Base-by-base conservation (phyloP, 2,113 vertebrate species). In the Ancistrus triradiatus region DNA sequence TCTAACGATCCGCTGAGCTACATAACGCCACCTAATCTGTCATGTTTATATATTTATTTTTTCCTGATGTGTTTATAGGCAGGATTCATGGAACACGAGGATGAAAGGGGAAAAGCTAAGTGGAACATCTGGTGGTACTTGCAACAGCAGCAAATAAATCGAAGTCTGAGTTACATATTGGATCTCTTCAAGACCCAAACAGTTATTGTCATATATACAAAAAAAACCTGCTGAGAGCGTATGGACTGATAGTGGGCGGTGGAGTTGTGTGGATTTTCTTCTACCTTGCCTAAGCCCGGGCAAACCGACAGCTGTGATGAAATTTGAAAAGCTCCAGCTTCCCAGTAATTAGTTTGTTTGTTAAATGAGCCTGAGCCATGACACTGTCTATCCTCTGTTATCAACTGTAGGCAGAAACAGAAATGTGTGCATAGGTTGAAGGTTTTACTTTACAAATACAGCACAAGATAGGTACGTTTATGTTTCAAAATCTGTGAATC, bases 71-170 rank as follows among this genome's bases (percentile, higher is more conserved):
- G 52, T 61, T 58, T 33, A 37, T 59, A 59, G 52, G 43, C 56
- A 21, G 72, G 7, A 59, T 49, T 53, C 19, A 50, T 65, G 70
- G 8, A 59, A 48, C 53, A 46, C 50, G 22, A 47, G 59, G 66
- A 46, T 13, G 7, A 42, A 68, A 8, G 33, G 27, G 65, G 28
- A 53, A 17, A 49, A 55, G 60, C 17, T 13, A 57, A 46, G 55
- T 37, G 24, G 48, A 78, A 73, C 76, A 81, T 79, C 74, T 81
- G 80, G 43, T 11, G 25, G 4, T 17, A 31, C 49, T 72, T 47
- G 18, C 51, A 51, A 64, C 18, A 1, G 51, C 53, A 47, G 50
- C 33, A 42, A 61, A 43, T 21, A 35, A 13, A 25, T 43, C 52
- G 59, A 22, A 53, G 59, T 63, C 17, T 47, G 47, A 6, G 10